Conservation (phyloP, 2,113 vertebrate genomes). For the Gasterosteus aculeatus region DNA sequence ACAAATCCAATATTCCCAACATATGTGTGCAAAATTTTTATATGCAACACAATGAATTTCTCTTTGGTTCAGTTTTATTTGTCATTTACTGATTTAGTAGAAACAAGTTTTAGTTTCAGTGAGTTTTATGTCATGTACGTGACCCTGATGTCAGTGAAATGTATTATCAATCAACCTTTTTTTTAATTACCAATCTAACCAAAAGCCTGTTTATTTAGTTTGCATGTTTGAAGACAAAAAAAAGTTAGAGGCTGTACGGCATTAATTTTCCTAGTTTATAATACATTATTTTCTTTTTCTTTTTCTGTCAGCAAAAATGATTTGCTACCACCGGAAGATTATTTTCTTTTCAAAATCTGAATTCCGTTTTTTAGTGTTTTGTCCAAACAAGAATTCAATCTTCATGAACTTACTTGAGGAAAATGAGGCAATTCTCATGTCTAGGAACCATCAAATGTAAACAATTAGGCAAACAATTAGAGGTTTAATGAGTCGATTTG, state of each 20-base stretch:
- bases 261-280: neutral
- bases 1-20: slow-evolving; percentile 33
- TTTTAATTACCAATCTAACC: neutral
- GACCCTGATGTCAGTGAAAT: neutral
- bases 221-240: neutral
- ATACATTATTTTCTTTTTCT: neutral
- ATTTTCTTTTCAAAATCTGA: neutral
- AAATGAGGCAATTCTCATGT: neutral
- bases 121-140: neutral
- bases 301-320: neutral
- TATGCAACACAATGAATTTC: slow-evolving; percentile 39
- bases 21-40: slow-evolving; percentile 25
- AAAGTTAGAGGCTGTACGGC: neutral
- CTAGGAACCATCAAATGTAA: neutral
- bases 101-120: slow-evolving; percentile 3
- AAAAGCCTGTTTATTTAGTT: neutral
- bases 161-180: neutral
- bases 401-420: neutral
- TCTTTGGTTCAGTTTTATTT: slow-evolving; percentile 27
- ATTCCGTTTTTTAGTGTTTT: neutral
- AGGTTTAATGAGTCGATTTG: slow-evolving; percentile 15
- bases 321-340: neutral
- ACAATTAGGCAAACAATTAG: neutral
- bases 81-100: slow-evolving; percentile 7
- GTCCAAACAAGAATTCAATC: neutral